Evolutionary conservation across 2,888 invertebrate species (phyloP).

Genomic region (Microctonus aethiopoides): DNA sequence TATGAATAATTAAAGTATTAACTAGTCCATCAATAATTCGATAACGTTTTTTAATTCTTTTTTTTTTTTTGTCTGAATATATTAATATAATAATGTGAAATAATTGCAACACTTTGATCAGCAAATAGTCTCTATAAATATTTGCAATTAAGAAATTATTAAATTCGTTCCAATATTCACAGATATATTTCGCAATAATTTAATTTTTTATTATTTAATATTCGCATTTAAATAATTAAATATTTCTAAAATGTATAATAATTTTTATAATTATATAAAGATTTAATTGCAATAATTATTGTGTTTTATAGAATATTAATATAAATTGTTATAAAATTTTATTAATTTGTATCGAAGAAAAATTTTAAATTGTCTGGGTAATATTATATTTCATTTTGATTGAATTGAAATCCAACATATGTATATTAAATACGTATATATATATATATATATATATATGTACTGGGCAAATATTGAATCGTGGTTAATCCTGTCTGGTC

Average conservation of each 20-base stretch:
- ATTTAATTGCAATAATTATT: too few species aligned
- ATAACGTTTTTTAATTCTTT: background rate
- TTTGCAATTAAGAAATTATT: conserved; percentile 17
- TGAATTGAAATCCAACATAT: conserved; percentile 34
- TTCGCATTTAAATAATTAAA: conserved; percentile 3
- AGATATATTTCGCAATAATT: background rate
- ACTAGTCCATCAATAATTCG: background rate
- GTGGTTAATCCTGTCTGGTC: conserved; percentile 30
- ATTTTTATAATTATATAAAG: background rate
- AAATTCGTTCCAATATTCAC: background rate
- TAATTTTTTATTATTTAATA: background rate
- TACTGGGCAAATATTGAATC: conserved; percentile 41
- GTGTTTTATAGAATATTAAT: too few species aligned
- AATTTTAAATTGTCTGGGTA: background rate
- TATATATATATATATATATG: conserved; percentile 17
- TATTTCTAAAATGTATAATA: background rate
- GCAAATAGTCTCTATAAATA: conserved; percentile 1
- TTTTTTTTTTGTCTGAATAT: too few species aligned
- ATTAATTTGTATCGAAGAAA: background rate
- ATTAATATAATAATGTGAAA: conserved; percentile 4
- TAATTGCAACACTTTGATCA: conserved; percentile 7
- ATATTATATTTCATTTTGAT: conserved; percentile 34
- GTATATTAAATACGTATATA: background rate
- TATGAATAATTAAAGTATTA: conserved; percentile 1
- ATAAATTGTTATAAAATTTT: too few species aligned